phyloP scores from a whole-genome alignment of 2,113 vertebrate species.

The Asarcornis scutulata region DNA sequence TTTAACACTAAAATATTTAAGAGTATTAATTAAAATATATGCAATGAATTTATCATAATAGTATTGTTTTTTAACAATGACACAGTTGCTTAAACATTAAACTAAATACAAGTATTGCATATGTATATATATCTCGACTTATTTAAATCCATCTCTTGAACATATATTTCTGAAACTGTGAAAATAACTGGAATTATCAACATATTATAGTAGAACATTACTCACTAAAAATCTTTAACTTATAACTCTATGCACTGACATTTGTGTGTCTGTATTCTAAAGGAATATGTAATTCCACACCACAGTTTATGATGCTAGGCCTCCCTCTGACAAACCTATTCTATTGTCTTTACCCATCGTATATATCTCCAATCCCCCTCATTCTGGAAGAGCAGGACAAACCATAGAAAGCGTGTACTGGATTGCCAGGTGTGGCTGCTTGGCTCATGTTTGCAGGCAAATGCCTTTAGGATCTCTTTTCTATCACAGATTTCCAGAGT shows the following conservation, averaged over 20 bases:
- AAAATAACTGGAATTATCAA: not conserved
- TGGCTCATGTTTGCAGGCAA: not conserved
- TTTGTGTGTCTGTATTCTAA: not conserved
- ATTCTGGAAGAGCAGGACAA: not conserved
- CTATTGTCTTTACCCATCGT: rapidly evolving
- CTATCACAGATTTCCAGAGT: not conserved
- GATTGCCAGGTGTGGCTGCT: not conserved
- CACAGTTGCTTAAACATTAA: not conserved
- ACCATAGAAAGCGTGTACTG: not conserved
- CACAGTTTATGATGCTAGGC: not conserved
- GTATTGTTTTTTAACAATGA: not conserved
- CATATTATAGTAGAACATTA: not conserved
- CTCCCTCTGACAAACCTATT: not conserved
- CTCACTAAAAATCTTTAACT: not conserved
- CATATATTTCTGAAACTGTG: not conserved
- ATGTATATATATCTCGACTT: not conserved
- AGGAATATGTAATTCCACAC: rapidly evolving
- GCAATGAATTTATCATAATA: not conserved
- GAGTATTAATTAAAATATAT: not conserved
- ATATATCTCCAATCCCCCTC: not conserved
- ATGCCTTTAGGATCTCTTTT: not conserved
- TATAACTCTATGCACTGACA: not conserved
- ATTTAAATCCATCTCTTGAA: not conserved
- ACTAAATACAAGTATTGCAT: not conserved
- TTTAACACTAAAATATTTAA: not conserved